phyloP scores from a whole-genome alignment of 2,113 vertebrate genomes.

The Phrynocephalus versicolor region DNA sequence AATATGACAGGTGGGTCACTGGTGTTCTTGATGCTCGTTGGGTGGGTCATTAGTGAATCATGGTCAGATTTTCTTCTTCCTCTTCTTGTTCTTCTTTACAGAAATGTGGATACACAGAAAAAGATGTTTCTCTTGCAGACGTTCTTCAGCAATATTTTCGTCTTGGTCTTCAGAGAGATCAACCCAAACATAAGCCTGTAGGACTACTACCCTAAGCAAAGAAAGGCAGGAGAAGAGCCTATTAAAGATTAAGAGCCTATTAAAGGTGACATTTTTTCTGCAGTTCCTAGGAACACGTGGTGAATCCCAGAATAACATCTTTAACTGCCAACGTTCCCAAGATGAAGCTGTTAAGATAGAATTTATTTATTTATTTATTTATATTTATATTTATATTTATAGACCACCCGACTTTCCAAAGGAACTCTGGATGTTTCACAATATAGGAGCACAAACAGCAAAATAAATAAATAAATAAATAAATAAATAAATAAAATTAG shows the following conservation, averaged over 20 bases:
- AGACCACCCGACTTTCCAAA: too few species aligned
- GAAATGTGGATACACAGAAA: conserved; percentile 14
- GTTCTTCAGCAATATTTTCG: background rate
- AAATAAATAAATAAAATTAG: too few species aligned
- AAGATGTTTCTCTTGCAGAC: background rate
- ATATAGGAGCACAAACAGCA: too few species aligned
- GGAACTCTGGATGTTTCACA: too few species aligned
- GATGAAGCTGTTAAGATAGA: background rate
- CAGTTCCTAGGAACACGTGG: background rate
- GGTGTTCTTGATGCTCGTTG: conserved; percentile 22
- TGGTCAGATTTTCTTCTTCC: conserved; percentile 10
- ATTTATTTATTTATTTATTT: background rate
- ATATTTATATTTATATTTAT: too few species aligned
- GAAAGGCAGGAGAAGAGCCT: background rate
- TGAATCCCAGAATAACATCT: background rate
- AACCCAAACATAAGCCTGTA: background rate
- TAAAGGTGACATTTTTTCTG: background rate
- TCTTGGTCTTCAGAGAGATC: background rate
- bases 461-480: too few species aligned
- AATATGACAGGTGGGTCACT: conserved; percentile 58
- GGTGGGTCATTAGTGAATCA: conserved; percentile 64
- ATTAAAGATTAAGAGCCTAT: fast-evolving
- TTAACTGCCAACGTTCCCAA: background rate
- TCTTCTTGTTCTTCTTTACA: background rate
- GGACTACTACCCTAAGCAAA: conserved; percentile 5